phyloP scores from a whole-genome alignment of 2,113 vertebrate genomes.

The Lophura nycthemera region DNA sequence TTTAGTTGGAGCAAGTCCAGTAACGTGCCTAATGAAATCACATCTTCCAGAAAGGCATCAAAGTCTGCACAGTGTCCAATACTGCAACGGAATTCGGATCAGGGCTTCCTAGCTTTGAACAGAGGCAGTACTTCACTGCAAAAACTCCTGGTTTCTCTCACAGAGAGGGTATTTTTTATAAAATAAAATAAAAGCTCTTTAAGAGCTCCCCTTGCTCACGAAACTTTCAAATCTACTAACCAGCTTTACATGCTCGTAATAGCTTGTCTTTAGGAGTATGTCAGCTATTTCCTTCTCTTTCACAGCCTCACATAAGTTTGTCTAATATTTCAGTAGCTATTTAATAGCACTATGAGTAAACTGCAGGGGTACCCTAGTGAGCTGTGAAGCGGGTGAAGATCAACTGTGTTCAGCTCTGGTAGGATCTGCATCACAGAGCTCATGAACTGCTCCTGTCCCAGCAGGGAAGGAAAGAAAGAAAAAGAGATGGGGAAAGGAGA shows the following conservation, averaged over 20 bases:
- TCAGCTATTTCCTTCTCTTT: not conserved
- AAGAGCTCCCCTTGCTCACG: not conserved
- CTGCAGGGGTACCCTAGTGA: rapidly evolving
- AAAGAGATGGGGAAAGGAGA: not conserved
- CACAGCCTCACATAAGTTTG: not conserved
- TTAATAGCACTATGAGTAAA: too few relatives aligned
- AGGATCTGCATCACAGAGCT: not conserved
- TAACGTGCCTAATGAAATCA: not conserved
- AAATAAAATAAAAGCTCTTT: not conserved
- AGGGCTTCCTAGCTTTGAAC: not conserved
- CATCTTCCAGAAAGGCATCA: not conserved
- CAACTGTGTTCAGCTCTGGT: not conserved
- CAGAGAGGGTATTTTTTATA: not conserved
- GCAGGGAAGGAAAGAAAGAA: not conserved
- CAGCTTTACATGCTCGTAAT: not conserved
- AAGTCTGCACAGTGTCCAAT: not conserved
- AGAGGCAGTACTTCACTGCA: not conserved
- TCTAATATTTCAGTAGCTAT: not conserved
- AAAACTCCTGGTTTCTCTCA: not conserved
- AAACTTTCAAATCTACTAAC: not conserved
- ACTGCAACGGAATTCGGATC: not conserved
- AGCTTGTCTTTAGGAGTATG: not conserved
- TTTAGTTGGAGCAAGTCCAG: not conserved
- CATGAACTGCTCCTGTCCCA: not conserved
- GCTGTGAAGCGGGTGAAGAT: not conserved